These are phyloP conservation scores for Suncus etruscus DNA, from an alignment of 2,113 vertebrate species.

Conservation along the genomic window DNA sequence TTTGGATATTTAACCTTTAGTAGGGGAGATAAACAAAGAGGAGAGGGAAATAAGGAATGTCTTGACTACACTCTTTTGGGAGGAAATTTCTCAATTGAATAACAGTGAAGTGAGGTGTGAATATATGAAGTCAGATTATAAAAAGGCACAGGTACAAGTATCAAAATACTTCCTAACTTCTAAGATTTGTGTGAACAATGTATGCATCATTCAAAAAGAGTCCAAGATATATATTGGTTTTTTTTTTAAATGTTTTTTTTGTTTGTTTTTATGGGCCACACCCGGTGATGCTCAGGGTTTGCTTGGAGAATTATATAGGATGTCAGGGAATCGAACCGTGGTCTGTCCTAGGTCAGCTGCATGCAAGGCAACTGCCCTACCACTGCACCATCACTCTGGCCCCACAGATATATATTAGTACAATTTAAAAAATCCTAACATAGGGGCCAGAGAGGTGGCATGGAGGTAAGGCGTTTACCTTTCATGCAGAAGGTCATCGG, in stretches of 20 bases:
- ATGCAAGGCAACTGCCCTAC: too few species aligned
- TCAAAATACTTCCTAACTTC: neutral
- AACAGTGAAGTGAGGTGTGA: neutral
- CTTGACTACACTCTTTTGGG: neutral
- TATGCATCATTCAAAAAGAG: neutral
- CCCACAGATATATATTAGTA: neutral
- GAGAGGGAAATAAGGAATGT: neutral
- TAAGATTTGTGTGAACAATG: neutral
- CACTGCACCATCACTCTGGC: too few species aligned
- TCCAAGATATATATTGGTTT: neutral
- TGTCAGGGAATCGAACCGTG: too few species aligned
- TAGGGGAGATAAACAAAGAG: neutral
- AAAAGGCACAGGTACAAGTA: neutral
- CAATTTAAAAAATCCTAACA: neutral
- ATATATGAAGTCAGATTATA: slow-evolving; percentile 24
- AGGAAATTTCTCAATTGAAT: slow-evolving; percentile 1
- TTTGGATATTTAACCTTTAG: neutral
- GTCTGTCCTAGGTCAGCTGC: too few species aligned
- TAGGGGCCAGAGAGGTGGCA: too few species aligned
- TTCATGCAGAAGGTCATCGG: too few species aligned
- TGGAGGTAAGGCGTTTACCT: too few species aligned
- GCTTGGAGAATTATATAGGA: too few species aligned
- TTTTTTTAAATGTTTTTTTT: too few species aligned
- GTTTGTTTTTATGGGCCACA: too few species aligned
- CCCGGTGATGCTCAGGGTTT: too few species aligned